These are phyloP conservation scores for Magallana gigas DNA, from an alignment of 1,140 invertebrate species.

Conservation along the genomic window DNA sequence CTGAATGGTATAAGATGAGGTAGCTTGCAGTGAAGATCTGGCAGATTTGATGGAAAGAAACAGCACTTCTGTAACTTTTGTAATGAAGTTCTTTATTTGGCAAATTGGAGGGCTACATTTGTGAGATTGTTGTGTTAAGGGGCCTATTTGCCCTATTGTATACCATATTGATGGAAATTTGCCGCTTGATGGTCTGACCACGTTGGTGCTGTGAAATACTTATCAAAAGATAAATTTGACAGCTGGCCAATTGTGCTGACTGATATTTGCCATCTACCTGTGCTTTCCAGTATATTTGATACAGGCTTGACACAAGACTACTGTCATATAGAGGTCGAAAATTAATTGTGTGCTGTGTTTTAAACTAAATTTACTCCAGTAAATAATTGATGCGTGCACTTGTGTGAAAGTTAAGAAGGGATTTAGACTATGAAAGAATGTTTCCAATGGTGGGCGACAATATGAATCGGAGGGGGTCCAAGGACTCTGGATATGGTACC, in stretches of 20 bases:
- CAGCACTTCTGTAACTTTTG: background rate
- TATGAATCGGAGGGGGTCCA: background rate
- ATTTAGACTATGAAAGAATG: conserved; percentile 30
- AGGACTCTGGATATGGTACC: background rate
- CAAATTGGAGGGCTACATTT: background rate
- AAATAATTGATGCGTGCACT: background rate
- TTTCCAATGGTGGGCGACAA: background rate
- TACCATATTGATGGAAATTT: conserved; percentile 15
- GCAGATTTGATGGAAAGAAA: too few relatives aligned
- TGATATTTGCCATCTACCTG: conserved; percentile 20
- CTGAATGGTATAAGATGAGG: too few relatives aligned
- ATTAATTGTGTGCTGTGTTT: background rate
- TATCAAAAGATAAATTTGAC: conserved; percentile 36
- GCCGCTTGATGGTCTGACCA: background rate
- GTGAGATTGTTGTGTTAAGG: conserved; percentile 11
- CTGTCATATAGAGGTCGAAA: background rate
- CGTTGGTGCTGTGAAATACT: background rate
- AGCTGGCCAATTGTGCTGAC: conserved; percentile 17
- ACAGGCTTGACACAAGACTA: background rate
- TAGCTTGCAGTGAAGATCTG: too few relatives aligned
- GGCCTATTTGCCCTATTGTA: background rate
- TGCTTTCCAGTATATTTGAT: background rate
- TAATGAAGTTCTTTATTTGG: conserved; percentile 9
- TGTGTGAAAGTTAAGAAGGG: conserved; percentile 5
- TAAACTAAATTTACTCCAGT: background rate